Base-by-base conservation (phyloP, 2,113 vertebrate species). In the Stictonetta naevosa region DNA sequence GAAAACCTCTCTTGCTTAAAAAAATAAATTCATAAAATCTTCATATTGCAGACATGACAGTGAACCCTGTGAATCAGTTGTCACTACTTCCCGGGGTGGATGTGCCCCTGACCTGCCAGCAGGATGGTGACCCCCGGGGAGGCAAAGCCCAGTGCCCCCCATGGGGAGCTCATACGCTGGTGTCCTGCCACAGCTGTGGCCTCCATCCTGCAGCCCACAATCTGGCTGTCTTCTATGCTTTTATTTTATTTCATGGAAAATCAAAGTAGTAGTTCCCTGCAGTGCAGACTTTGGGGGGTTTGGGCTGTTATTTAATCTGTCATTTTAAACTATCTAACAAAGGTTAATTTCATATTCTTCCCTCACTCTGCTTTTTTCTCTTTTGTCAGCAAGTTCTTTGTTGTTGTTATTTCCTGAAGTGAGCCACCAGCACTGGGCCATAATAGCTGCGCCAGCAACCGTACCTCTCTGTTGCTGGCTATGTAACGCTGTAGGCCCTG, bases 311-410 rank as follows among this genome's bases (percentile, higher is more conserved):
- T 38, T 71, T 85, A 48, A 48, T 48, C 46, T 79, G 64, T 77
- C 83, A 1, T 22, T 73, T 68, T 72, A 63, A 80, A 77, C 92
- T 55, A 40, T 52, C 76, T 74, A 29, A 52, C 78, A 52, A 12
- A 93, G 96, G 78, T 91, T 91, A 55, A 83, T 94, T 92, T 94
- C 28, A 14, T 40, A 48, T 78, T 88, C 88, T 86, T 33, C 50
- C 77, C 83, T 79, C 25, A 1, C 63, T 91, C 75, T n/a, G 63
- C 79, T 78, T 17, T n/a, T 50, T 73, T 76, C 14, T 50, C 91
- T 83, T 83, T 90, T 91, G 92, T 95, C 94, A 94, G 92, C 85
- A 59, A 93, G 75, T 95, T 77, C 84, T 92, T 63, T 93, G 94
- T 62, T 74, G 71, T 52, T 88, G 68, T 83, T 58, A 5, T 55